Base-by-base conservation (phyloP, 1,140 invertebrate genomes). In the Dendroctonus ponderosae region DNA sequence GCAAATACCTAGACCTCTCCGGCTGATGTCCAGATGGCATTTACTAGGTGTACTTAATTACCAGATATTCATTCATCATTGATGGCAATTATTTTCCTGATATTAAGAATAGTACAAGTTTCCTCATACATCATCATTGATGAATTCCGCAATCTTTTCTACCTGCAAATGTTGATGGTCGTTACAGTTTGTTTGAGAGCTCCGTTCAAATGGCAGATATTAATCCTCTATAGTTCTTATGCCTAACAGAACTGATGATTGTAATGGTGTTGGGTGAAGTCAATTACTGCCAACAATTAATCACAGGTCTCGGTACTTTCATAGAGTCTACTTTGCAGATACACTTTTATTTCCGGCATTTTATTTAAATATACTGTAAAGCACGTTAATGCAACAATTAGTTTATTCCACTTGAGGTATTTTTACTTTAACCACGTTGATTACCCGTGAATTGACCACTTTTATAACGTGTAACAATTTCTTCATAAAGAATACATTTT, bases 361-460 rank as follows among this genome's bases (percentile, higher is more conserved):
- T 51, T 51, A 51, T 51, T 51, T 51, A 51, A 51, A 51, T 51
- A 51, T 12, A 51, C 49, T 51, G 49, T 51, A 51, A 51, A 26
- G 37, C 15, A 26, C 49, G 8, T 51, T 51, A 51, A 51, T 51
- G 37, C 14, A 51, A 51, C n/a, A 51, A 51, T 51, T 51, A 51
- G 14, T 51, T 51, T 51, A 14, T 51, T 51, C 49, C 49, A 51
- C 14, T 51, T 51, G 14, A 51, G 49, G 49, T 8, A 51, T 51
- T 51, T 51, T 51, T 51, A 51, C 15, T 51, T 51, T 51, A 26
- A 37, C 49, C 49, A 37, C 49, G 37, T 12, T 51, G 49, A 51
- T 51, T 51, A 51, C 49, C 11, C 12, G 26, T 26, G 26, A 26
- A 26, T 26, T 26, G 26, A 26, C 26, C 26, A 26, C 26, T 26